Base-by-base conservation (phyloP, 2,113 vertebrate species). In the Grammomys surdaster region DNA sequence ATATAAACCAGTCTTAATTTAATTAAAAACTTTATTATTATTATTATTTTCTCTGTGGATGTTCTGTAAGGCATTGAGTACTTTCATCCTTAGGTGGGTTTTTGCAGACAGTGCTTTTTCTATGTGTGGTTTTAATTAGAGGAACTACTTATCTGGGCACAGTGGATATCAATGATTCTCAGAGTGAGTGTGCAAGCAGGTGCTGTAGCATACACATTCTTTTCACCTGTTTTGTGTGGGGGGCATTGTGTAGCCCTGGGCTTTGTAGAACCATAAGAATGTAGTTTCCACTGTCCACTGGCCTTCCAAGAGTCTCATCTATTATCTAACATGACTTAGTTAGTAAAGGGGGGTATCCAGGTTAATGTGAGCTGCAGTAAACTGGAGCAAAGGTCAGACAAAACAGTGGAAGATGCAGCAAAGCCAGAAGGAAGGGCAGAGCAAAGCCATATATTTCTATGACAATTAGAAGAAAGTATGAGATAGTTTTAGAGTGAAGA, bases 111-210 rank as follows among this genome's bases (percentile, higher is more conserved):
- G 80, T 43, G 22, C 56, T 72, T 56, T 89, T 33, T n/a, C 51
- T 31, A 40, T 75, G n/a, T 24, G 2, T 20, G 56, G 60, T 65
- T 72, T 22, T 89, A 77, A 88, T 69, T 58, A 75, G 33, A 94
- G 82, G 58, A 40, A 43, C 72, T 46, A 20, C 63, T 86, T 31
- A 80, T 73, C 70, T 33, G 26, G 51, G 58, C 76, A 92, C 43
- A 4, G 9, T 3, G 12, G 36, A 9, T 0, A 6, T 46, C 26
- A 36, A 1, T 16, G 33, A 9, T 43, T 24, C 80, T 51, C 51
- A 48, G 13, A 40, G 17, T 8, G 24, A 85, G 10, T 1, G 10
- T 24, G 17, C 36, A n/a, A 51, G 56, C 28, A 14, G 48, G 81
- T 16, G 5, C 56, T 28, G 24, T 16, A n/a, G 5, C 3, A 65